These are phyloP conservation scores for Watsonalla binaria DNA, from an alignment of 2,888 invertebrate genomes.

Conservation along the genomic window DNA sequence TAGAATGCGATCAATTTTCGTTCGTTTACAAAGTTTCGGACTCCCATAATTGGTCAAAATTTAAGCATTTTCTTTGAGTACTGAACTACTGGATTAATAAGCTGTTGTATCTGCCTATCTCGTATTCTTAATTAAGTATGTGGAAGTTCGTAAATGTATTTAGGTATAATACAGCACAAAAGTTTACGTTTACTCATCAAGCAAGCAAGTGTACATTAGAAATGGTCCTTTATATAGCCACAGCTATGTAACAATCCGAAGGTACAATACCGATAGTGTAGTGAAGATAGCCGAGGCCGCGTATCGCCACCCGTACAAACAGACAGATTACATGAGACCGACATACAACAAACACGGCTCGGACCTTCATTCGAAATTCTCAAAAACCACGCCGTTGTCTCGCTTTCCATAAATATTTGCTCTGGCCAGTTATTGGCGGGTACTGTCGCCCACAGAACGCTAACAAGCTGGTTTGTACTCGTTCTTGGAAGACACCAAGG, in stretches of 20 bases:
- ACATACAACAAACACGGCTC: conserved; percentile 45
- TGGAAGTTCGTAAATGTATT: too few species aligned
- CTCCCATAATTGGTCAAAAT: too few species aligned
- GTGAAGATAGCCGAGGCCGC: conserved; percentile 21
- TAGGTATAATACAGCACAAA: too few species aligned
- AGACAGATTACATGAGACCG: conserved; percentile 52
- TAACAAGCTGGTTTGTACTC: background rate
- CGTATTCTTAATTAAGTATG: too few species aligned
- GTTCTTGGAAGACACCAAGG: background rate
- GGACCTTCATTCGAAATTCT: conserved; percentile 71
- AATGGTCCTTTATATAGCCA: background rate
- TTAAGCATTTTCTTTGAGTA: too few species aligned
- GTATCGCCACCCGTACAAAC: conserved; percentile 27
- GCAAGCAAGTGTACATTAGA: conserved; percentile 2
- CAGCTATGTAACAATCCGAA: background rate
- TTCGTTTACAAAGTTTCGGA: too few species aligned
- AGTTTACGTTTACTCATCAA: background rate
- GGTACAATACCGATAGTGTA: conserved; percentile 21
- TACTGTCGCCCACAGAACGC: conserved; percentile 27
- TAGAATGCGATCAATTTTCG: too few species aligned
- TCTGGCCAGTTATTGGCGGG: conserved; percentile 69
- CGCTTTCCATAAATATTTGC: conserved; percentile 67
- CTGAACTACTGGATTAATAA: too few species aligned
- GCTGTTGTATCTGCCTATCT: too few species aligned
- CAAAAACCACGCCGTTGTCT: conserved; percentile 73